Conservation (phyloP, 2,888 invertebrate species). For the Minunthozetes semirufus region DNA sequence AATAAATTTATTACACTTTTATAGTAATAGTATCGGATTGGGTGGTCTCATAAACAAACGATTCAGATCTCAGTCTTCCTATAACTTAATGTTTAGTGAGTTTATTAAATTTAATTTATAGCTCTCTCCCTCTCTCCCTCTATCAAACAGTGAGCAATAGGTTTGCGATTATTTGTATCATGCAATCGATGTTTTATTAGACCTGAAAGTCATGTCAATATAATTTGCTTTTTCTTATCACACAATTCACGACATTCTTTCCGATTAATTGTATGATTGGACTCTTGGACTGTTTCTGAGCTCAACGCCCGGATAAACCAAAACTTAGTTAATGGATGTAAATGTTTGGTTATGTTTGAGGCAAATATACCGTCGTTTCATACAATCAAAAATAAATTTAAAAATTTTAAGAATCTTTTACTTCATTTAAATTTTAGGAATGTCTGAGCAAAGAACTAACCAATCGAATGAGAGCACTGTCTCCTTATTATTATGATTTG, state of each 20-base stretch:
- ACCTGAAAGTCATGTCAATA: constrained; percentile 12
- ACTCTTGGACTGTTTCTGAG: background rate
- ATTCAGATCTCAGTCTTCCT: background rate
- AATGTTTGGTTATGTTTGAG: background rate
- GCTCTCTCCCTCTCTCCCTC: background rate
- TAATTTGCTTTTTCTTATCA: constrained; percentile 20
- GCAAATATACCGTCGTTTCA: background rate
- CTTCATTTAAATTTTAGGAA: constrained; percentile 3
- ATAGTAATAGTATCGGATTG: background rate
- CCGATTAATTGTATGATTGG: background rate
- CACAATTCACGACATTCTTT: background rate
- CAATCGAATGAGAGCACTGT: background rate
- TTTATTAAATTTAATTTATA: constrained; percentile 17
- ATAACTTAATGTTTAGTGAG: background rate
- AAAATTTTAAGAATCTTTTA: background rate
- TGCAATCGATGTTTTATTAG: background rate
- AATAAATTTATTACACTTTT: constrained; percentile 18
- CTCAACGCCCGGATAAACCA: background rate
- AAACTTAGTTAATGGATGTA: background rate
- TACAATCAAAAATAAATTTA: background rate
- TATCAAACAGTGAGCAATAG: background rate
- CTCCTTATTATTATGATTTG: background rate
- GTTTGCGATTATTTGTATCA: background rate
- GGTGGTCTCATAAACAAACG: constrained; percentile 15
- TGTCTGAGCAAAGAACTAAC: background rate